A percentile compares a stretch with the other conserved stretches of the same genome.
Evolutionary conservation across 2,113 vertebrate species (phyloP).

Genomic region (Fregata magnificens): DNA sequence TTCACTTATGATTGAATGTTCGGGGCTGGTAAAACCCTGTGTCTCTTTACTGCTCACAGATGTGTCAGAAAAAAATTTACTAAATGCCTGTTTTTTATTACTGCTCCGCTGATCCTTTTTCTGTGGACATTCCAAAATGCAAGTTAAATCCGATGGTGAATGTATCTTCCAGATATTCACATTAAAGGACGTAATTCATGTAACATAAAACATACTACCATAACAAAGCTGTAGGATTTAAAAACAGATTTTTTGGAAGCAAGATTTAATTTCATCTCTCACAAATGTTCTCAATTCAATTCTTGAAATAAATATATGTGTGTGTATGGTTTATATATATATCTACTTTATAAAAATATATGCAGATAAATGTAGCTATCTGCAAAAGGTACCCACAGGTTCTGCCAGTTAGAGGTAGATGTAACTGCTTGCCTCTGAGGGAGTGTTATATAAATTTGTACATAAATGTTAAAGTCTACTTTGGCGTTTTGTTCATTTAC

Average conservation of each 20-base stretch:
- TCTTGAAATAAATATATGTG: not conserved
- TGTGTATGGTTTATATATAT: not conserved
- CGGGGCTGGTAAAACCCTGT: conserved; percentile 49
- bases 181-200: conserved; percentile 45
- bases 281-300: conserved; percentile 19
- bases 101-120: conserved; percentile 38
- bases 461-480: not conserved
- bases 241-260: conserved; percentile 29
- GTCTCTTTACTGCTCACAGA: conserved; percentile 67
- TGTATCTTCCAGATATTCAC: conserved; percentile 65
- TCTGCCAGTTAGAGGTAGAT: not conserved
- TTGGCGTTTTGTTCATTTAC: not conserved
- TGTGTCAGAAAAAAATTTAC: conserved; percentile 62
- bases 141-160: conserved; percentile 24
- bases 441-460: not conserved
- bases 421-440: not conserved
- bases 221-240: conserved; percentile 36
- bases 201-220: conserved; percentile 57
- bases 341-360: not conserved
- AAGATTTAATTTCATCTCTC: conserved; percentile 20
- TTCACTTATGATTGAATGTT: conserved; percentile 56
- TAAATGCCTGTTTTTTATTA: conserved; percentile 63
- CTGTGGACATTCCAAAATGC: conserved; percentile 53
- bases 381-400: not conserved
- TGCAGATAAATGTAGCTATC: not conserved